Evolutionary conservation across 2,113 vertebrate species (phyloP), one percentile per base, ranked within the genome.

Genomic region (Nothocercus nigrocapillus): DNA sequence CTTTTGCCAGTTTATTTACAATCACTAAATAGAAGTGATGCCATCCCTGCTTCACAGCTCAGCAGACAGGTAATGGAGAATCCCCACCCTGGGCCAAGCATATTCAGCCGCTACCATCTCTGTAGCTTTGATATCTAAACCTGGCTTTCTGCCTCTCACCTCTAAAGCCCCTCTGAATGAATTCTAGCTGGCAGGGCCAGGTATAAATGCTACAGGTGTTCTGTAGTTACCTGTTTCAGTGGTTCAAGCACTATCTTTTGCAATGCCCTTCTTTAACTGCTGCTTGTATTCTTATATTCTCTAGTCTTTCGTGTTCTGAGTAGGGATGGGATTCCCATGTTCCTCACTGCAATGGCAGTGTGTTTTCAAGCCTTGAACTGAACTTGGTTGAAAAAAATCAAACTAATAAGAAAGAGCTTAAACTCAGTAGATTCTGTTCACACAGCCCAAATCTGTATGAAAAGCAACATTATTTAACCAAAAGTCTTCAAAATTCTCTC

Each of bases 81-180:
- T 64, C 44, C 12, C 14, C 0, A 0, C 0, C 1, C 5, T 49
- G n/a, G 45, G 42, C 42, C 2, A 1, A 42, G 45, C 9, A 34
- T 68, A 1, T 69, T 49, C 40, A 76, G 18, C 22, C 67, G 82
- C 74, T 73, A 13, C 32, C 64, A 69, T 58, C 36, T 58, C 4
- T 32, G 34, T 5, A 14, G 3, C 8, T 88, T 28, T 51, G 40
- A 2, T 54, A 74, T 74, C 70, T 24, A 40, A 74, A 18, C 51
- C 59, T 64, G 56, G n/a, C 27, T 73, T 58, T 94, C 49, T 45
- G 66, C 34, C 28, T 44, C n/a, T 17, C 4, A 28, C 7, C 36
- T 70, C 79, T 74, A 38, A 73, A 80, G 28, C 3, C 27, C 13
- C 13, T 54, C 40, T 63, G 27, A 80, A 78, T 34, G 5, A 80